These are phyloP conservation scores for Synanthedon formicaeformis DNA, from an alignment of 2,888 invertebrate species.

Conservation along the genomic window DNA sequence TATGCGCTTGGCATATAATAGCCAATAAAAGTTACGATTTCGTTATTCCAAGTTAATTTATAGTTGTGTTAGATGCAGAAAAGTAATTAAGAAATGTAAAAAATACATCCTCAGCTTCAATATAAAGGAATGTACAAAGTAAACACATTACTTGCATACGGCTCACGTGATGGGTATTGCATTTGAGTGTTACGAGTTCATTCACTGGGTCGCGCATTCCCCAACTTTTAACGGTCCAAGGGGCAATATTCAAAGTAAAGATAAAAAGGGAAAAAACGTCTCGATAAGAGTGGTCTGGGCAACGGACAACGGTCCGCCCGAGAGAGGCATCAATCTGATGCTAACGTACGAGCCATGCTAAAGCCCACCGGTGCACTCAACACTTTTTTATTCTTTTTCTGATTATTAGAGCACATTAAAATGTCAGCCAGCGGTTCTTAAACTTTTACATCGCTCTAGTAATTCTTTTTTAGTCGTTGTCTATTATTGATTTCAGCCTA, in stretches of 20 bases:
- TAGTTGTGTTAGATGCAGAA: no score
- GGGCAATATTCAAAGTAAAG: conserved; percentile 57
- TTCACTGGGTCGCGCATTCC: conserved; percentile 38
- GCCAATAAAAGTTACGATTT: no score
- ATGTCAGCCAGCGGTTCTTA: conserved; percentile 40
- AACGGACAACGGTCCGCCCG: not conserved
- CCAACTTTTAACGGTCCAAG: conserved; percentile 43
- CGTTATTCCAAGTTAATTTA: no score
- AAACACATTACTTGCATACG: conserved; percentile 6
- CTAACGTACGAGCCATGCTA: conserved; percentile 29
- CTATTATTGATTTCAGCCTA: no score
- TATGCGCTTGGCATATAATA: no score
- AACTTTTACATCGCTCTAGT: conserved; percentile 19
- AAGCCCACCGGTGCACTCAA: conserved; percentile 57
- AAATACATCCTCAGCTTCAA: no score
- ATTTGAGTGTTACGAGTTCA: conserved; percentile 16
- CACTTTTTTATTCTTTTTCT: conserved; percentile 49
- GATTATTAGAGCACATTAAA: conserved; percentile 68
- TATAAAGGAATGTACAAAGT: conserved; percentile 2
- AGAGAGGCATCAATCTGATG: conserved; percentile 1
- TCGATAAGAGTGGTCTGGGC: conserved; percentile 37
- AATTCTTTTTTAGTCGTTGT: not conserved
- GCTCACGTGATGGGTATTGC: conserved; percentile 4
- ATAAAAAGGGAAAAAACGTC: conserved; percentile 46
- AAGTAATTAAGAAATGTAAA: no score